These are phyloP conservation scores for Thunnus albacares DNA, from an alignment of 2,797 vertebrate species.

Conservation along the genomic window DNA sequence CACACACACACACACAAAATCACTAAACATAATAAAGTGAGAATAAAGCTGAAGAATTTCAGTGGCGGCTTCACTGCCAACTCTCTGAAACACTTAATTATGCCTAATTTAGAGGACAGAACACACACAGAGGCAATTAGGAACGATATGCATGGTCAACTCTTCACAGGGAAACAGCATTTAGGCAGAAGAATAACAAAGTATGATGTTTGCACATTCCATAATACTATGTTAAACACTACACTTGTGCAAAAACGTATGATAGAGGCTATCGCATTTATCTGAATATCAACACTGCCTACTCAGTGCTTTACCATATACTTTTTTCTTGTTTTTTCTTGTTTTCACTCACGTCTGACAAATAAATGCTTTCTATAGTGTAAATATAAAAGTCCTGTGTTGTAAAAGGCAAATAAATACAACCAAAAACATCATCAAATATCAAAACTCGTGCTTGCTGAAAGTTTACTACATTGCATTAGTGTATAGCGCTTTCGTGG, in stretches of 20 bases:
- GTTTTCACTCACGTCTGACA: slow-evolving; percentile 27
- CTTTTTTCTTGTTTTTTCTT: slow-evolving; percentile 10
- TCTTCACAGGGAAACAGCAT: slow-evolving; percentile 51
- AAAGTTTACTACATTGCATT: slow-evolving; percentile 36
- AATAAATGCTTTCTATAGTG: slow-evolving; percentile 35
- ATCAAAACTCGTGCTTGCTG: slow-evolving; percentile 40
- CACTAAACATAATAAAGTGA: slow-evolving; percentile 56
- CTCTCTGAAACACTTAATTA: slow-evolving; percentile 73
- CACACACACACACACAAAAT: slow-evolving; percentile 39
- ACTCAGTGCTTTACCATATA: slow-evolving; percentile 25
- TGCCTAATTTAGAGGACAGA: slow-evolving; percentile 70
- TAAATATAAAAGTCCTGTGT: slow-evolving; percentile 45
- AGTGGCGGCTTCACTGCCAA: slow-evolving; percentile 57
- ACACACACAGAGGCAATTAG: slow-evolving; percentile 78
- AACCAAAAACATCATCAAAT: slow-evolving; percentile 47
- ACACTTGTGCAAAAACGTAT: slow-evolving; percentile 49
- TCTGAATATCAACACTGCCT: slow-evolving; percentile 28
- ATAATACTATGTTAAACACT: slow-evolving; percentile 47
- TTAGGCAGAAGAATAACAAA: slow-evolving; percentile 62
- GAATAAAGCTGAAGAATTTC: slow-evolving; percentile 58
- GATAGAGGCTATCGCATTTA: slow-evolving; percentile 21
- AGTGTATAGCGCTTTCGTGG: slow-evolving; percentile 19
- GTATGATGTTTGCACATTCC: slow-evolving; percentile 56
- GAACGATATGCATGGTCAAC: slow-evolving; percentile 63
- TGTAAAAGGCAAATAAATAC: slow-evolving; percentile 75